Conservation (phyloP, 2,888 invertebrate species). For the Noctua pronuba region DNA sequence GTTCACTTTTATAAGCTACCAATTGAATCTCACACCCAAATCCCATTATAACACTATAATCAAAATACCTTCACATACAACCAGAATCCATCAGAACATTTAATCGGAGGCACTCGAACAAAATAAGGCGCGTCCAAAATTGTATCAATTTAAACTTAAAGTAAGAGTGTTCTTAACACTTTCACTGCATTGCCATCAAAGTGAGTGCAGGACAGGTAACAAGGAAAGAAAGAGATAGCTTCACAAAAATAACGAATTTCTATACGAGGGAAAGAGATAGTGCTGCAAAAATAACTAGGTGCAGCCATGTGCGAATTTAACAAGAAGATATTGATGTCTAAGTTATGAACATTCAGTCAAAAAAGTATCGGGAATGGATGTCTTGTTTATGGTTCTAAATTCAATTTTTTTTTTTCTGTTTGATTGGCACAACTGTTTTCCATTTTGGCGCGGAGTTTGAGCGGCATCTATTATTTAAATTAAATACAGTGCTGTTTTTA, state of each 20-base stretch:
- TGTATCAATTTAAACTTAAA: slow-evolving; percentile 53
- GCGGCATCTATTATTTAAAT: no score
- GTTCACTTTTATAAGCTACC: neutral
- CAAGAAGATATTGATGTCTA: slow-evolving; percentile 28
- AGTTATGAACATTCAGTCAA: neutral
- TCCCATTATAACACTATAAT: slow-evolving; percentile 10
- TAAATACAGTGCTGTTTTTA: no score
- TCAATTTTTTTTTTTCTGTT: no score
- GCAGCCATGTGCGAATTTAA: slow-evolving; percentile 55
- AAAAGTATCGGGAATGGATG: no score
- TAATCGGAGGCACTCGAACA: slow-evolving; percentile 31
- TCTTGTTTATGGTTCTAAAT: no score
- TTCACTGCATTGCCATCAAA: slow-evolving; percentile 51
- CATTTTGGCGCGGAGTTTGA: no score
- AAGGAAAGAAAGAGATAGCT: slow-evolving; percentile 37
- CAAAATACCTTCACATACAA: slow-evolving; percentile 25
- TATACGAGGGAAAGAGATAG: slow-evolving; percentile 22
- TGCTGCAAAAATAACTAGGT: slow-evolving; percentile 6
- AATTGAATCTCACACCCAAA: neutral
- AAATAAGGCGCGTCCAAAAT: slow-evolving; percentile 54
- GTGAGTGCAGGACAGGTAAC: slow-evolving; percentile 39
- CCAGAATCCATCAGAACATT: slow-evolving; percentile 10
- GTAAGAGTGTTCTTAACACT: slow-evolving; percentile 58
- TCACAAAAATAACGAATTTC: slow-evolving; percentile 22
- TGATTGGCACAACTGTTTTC: no score